Base-by-base conservation (phyloP, 2,797 vertebrate genomes). In the Brotula barbata region DNA sequence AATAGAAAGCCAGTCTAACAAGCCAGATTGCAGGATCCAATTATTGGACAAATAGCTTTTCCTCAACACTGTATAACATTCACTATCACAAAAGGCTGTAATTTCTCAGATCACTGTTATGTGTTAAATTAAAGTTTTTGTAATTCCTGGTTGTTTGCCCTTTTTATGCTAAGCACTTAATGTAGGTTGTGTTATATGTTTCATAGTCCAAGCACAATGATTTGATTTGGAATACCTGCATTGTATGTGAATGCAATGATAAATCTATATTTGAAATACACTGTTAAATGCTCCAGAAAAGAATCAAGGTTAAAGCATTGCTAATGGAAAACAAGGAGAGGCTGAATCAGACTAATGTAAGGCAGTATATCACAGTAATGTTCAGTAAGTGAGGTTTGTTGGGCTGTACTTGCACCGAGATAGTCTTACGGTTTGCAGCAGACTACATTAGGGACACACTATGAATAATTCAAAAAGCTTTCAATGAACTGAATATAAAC, bases 391-490 rank as follows among this genome's bases (percentile, higher is more conserved):
- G 68, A 73, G 52, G 59, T 81, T 74, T 73, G 73, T 64, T 58
- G 37, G 55, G 69, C 44, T 75, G 71, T 71, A 66, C 82, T 73
- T 84, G 75, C 63, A 67, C 77, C 45, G 53, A 83, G 68, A 70
- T 73, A 74, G 68, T 73, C 73, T 77, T 78, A 70, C 63, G 77
- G 71, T 85, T 81, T 87, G 77, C 81, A 79, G 74, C 75, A 80
- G n/a, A 77, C 82, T 84, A 83, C 84, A 84, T 90, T 85, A 85
- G 72, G 71, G 77, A 77, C 65, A 68, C 60, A 49, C 55, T 62
- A 84, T 88, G 83, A 88, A 88, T 89, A 82, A 89, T 87, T 87
- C 83, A 89, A 58, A 82, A 71, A 64, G 81, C 84, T 81, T 82
- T 86, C 80, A 82, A 57, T 50, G 40, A 68, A 70, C 73, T 75